Conservation (phyloP, 1,140 invertebrate genomes). For the Drosophila albomicans region DNA sequence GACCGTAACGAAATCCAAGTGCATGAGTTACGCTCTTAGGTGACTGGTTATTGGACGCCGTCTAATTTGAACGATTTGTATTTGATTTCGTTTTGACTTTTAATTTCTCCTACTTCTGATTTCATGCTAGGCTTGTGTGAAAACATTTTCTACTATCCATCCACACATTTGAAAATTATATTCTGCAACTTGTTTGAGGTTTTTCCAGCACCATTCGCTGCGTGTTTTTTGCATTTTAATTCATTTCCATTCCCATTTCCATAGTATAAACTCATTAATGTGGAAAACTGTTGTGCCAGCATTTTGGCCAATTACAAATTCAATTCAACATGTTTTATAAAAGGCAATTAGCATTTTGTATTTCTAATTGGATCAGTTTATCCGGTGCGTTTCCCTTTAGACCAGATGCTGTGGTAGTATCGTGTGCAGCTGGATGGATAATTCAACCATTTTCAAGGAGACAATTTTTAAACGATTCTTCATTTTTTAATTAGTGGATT, state of each 20-base stretch:
- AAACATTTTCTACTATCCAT: neutral
- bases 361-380: constrained; percentile 61
- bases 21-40: constrained; percentile 1
- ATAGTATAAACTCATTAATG: constrained; percentile 58
- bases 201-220: constrained; percentile 14
- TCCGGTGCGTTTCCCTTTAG: constrained; percentile 10
- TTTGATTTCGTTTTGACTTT: neutral
- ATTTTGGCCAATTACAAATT: constrained; percentile 71
- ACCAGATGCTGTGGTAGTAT: neutral
- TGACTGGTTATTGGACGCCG: constrained; percentile 20
- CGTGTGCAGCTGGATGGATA: constrained; percentile 56
- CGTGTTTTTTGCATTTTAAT: neutral
- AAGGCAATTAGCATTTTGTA: constrained; percentile 77
- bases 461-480: constrained; percentile 5
- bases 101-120: neutral
- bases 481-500: neutral
- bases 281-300: constrained; percentile 54
- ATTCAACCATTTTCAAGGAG: constrained; percentile 53
- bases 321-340: constrained; percentile 71
- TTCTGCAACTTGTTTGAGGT: neutral
- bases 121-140: neutral
- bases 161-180: neutral
- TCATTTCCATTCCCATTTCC: constrained; percentile 44
- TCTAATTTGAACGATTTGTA: constrained; percentile 12
- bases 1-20: neutral